Evolutionary conservation across 2,888 invertebrate genomes (phyloP), one percentile per base, ranked within the genome.

Genomic region (Salpingus planirostris): DNA sequence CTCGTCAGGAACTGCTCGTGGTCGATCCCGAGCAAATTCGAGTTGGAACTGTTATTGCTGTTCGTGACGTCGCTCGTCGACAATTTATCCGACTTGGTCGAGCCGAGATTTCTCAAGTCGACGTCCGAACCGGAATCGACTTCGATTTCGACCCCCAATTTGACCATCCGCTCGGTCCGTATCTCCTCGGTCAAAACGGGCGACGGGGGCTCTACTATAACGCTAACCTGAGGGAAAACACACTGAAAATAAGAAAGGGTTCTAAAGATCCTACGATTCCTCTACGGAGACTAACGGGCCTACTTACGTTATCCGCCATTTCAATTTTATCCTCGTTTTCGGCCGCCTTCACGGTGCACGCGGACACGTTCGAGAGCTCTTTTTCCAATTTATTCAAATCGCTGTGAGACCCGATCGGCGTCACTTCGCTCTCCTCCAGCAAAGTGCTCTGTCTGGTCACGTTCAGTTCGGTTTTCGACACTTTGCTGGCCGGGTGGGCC

Each of bases 131-230:
- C 55, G 24, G 44, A 32, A 36, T 59, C 59, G 15, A 52, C 42
- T 27, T 59, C 57, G 33, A 60, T 55, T 46, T 60, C 61, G 24
- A 60, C 52, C 24, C 54, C 51, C 29, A 60, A 52, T 38, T 55
- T 57, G 32, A 57, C 59, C 35, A 59, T 43, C 8, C 59, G 53
- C 39, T 61, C 57, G 21, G 45, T 38, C 35, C 53, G 50, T 36
- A 51, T 45, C 32, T 53, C 52, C 46, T 80, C 78, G 46, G 75
- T 76, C 51, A 74, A 69, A 38, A 78, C 73, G 26, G 82, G 81
- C 31, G 83, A 82, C 24, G 83, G 82, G 41, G 82, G 82, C 55
- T 83, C 78, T 22, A 82, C 79, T 27, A 82, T 75, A 22, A 82
- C 80, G 60, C 78, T 76, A 36, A 81, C 79, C 68, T 74, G 76